Conservation (phyloP, 2,888 invertebrate genomes). For the Acronicta leporina region DNA sequence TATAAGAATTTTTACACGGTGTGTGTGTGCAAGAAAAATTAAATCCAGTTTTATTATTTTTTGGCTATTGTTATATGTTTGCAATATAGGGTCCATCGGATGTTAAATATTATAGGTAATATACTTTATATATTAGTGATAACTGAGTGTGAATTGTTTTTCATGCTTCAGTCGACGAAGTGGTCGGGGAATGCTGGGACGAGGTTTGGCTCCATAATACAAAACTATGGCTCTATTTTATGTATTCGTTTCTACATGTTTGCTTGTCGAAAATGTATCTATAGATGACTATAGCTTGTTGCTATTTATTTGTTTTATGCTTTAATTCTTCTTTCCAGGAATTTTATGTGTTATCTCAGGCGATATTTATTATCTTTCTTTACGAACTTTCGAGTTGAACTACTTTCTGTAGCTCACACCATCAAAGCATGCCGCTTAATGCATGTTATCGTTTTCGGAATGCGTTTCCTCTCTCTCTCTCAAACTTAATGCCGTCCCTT, state of each 20-base stretch:
- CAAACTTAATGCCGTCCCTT: slow-evolving; percentile 7
- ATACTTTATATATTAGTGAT: slow-evolving; percentile 31
- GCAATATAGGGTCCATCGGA: not conserved
- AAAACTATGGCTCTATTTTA: slow-evolving; percentile 50
- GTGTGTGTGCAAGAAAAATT: too few species aligned
- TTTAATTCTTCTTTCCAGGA: slow-evolving; percentile 25
- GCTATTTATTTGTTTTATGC: slow-evolving; percentile 59
- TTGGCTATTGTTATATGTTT: too few species aligned
- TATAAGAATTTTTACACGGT: too few species aligned
- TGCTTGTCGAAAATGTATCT: slow-evolving; percentile 64
- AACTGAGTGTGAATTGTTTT: slow-evolving; percentile 66
- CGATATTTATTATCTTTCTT: slow-evolving; percentile 2
- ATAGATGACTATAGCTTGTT: slow-evolving; percentile 65
- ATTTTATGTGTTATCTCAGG: slow-evolving; percentile 13
- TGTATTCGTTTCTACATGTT: slow-evolving; percentile 46
- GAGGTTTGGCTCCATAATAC: slow-evolving; percentile 81
- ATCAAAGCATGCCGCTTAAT: slow-evolving; percentile 56
- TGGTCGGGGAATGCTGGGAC: slow-evolving; percentile 78
- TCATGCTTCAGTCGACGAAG: slow-evolving; percentile 88
- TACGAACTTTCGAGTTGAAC: slow-evolving; percentile 14
- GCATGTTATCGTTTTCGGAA: slow-evolving; percentile 47
- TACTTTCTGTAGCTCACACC: slow-evolving; percentile 47
- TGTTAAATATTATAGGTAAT: too few species aligned
- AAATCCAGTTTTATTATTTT: too few species aligned
- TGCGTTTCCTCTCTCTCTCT: slow-evolving; percentile 20